Base-by-base conservation (phyloP, 1,140 invertebrate genomes). In the Linepithema humile region DNA sequence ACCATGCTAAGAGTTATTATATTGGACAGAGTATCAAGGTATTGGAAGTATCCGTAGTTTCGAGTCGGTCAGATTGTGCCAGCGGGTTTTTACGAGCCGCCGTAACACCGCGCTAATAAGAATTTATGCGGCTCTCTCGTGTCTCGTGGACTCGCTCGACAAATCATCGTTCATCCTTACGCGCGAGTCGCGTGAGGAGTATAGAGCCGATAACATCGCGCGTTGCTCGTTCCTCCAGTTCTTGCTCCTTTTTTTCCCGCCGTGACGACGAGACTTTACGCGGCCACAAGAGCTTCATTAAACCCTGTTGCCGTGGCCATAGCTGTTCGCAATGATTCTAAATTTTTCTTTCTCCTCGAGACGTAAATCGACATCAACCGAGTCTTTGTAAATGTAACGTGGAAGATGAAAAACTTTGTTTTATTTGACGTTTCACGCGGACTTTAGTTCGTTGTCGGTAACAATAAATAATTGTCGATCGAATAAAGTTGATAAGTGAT, bases 51-150 rank as follows among this genome's bases (percentile, higher is more conserved):
- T n/a, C n/a, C n/a, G n/a, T n/a, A n/a, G 29, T 55, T 20, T 9
- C 35, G 48, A 69, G 45, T 20, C 75, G 35, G 48, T n/a, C 50
- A 43, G 43, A 50, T 84, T 74, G 67, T 53, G 53, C 53, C 23
- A 57, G n/a, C 48, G 32, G 73, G 86, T 89, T 90, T 89, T 91
- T 87, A 64, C 69, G 83, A 65, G 59, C 60, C 20, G 48, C 62
- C 82, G 67, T 89, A 87, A 87, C 86, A 85, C 12, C 77, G 69
- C 75, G 85, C 83, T 91, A 91, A 91, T 91, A 91, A 89, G 90
- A 91, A 91, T 89, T 91, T 91, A 91, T 88, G 87, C 53, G 72
- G 73, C 87, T 84, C 74, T 88, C 86, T 86, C 86, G 77, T 74
- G 86, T 69, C 88, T 90, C 73, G 84, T 77, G 70, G 88, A 29